phyloP scores from a whole-genome alignment of 1,140 invertebrate species.

The Drosophila nannoptera region DNA sequence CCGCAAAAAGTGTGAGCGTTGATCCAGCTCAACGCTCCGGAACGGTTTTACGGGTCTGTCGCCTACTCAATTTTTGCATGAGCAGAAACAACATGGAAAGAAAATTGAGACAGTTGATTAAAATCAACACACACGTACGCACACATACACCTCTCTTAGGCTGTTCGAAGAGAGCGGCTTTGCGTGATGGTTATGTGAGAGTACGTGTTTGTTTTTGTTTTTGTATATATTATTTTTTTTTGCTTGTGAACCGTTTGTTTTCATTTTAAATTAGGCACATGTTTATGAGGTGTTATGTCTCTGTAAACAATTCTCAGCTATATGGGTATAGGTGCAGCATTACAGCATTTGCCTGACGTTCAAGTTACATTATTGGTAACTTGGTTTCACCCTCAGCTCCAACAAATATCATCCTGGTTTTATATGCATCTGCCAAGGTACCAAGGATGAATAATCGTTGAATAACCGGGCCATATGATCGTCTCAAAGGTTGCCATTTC shows the following conservation, averaged over 20 bases:
- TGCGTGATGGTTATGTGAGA: slow-evolving; percentile 2
- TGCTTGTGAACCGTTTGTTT: slow-evolving; percentile 15
- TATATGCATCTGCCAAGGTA: neutral
- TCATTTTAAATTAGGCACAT: slow-evolving; percentile 21
- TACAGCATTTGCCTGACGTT: slow-evolving; percentile 9
- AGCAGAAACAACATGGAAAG: slow-evolving; percentile 28
- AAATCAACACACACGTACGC: slow-evolving; percentile 11
- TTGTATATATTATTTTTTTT: neutral
- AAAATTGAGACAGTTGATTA: slow-evolving; percentile 39
- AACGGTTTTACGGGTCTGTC: neutral
- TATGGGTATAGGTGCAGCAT: slow-evolving; percentile 2
- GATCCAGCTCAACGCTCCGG: slow-evolving; percentile 23
- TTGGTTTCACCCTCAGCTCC: no score
- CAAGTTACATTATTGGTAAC: neutral
- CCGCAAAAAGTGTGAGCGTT: slow-evolving; percentile 39
- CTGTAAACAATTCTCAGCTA: slow-evolving; percentile 20
- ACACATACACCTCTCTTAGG: neutral
- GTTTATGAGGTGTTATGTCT: slow-evolving; percentile 26
- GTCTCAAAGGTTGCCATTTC: neutral
- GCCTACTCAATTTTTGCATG: slow-evolving; percentile 16
- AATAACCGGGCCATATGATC: slow-evolving; percentile 8
- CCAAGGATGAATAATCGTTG: no score
- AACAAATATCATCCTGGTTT: no score
- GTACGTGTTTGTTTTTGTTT: neutral
- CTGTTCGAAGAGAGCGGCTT: neutral